Evolutionary conservation across 2,888 invertebrate genomes (phyloP), one percentile per base, ranked within the genome.

Genomic region (Metellina segmentata): DNA sequence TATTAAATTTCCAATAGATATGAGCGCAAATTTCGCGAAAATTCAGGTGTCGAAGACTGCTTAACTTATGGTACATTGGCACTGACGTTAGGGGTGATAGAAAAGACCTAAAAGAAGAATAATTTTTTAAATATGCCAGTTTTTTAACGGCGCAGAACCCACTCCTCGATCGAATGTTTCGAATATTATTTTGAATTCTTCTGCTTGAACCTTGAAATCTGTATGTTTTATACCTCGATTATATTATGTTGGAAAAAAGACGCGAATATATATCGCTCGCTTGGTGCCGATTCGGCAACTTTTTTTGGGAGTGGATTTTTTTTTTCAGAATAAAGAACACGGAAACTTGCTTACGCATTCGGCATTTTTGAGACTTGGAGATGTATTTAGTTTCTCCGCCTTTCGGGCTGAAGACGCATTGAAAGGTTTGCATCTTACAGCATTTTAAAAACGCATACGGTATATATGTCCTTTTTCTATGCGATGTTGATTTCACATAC

Each of bases 1-100:
- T 74, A 88, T 88, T 88, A 88, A 88, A 88, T 88, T 88, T 88
- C 87, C 88, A 74, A 88, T 81, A 72, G 51, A 52, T 87, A 72
- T 87, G 72, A 79, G 72, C 52, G 87, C 61, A 88, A 86, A 77
- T 86, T 86, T 86, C 69, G 49, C 61, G 61, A 69, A 85, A 85
- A 85, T 85, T 81, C 88, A 81, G 81, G 81, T 88, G 88, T 81
- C 20, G 74, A 19, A 48, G 74, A 53, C 81, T 74, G 74, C 61
- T 74, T 86, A 78, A 86, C 69, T 86, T 78, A 86, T 61, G 87
- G 34, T 51, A 72, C 87, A n/a, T 61, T 71, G 71, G 20, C 69
- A 51, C 71, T 51, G 51, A 78, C 34, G 34, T 34, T 34, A 34
- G 34, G 34, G 34, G 34, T 1, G 4, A 2, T 1, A 4, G 4